Percentiles rank a stretch among this genome's conserved stretches.
Conservation (phyloP, 2,888 invertebrate species). For the Trissolcus japonicus region DNA sequence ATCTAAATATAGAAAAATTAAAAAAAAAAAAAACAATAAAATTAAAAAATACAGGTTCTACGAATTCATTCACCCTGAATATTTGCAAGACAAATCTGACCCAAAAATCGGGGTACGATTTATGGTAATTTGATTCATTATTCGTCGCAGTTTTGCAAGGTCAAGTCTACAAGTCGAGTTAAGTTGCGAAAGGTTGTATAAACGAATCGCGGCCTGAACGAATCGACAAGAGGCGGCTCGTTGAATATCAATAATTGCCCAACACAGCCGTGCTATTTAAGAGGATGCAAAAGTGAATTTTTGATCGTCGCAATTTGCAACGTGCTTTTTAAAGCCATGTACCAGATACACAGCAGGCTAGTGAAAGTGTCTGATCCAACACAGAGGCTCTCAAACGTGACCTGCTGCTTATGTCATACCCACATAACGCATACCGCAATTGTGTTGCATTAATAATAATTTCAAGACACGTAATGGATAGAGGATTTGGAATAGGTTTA, state of each 20-base stretch:
- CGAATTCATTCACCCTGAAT: background rate
- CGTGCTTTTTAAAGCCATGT: slow-evolving; percentile 10
- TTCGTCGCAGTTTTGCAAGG: slow-evolving; percentile 24
- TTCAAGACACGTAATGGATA: slow-evolving; percentile 35
- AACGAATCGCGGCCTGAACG: background rate
- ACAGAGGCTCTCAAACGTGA: slow-evolving; percentile 63
- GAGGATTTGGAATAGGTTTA: slow-evolving; percentile 22
- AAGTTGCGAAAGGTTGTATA: slow-evolving; percentile 7
- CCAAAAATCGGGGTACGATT: slow-evolving; percentile 5
- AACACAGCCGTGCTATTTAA: slow-evolving; percentile 4
- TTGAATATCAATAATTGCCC: slow-evolving; percentile 19
- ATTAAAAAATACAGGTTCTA: background rate
- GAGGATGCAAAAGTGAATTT: slow-evolving; percentile 12
- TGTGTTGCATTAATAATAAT: slow-evolving; percentile 23
- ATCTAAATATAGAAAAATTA: background rate
- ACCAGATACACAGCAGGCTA: slow-evolving; percentile 60
- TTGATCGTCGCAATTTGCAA: slow-evolving; percentile 1
- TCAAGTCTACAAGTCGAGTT: slow-evolving; percentile 24
- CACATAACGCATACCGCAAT: slow-evolving; percentile 37
- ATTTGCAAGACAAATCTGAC: slow-evolving; percentile 2
- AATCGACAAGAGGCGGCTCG: slow-evolving; percentile 9
- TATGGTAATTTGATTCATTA: slow-evolving; percentile 24
- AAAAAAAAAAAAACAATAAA: background rate
- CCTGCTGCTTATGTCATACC: slow-evolving; percentile 61
- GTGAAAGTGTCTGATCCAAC: slow-evolving; percentile 70